These are phyloP conservation scores for Argentina silus DNA, from an alignment of 2,797 vertebrate genomes.

Conservation along the genomic window DNA sequence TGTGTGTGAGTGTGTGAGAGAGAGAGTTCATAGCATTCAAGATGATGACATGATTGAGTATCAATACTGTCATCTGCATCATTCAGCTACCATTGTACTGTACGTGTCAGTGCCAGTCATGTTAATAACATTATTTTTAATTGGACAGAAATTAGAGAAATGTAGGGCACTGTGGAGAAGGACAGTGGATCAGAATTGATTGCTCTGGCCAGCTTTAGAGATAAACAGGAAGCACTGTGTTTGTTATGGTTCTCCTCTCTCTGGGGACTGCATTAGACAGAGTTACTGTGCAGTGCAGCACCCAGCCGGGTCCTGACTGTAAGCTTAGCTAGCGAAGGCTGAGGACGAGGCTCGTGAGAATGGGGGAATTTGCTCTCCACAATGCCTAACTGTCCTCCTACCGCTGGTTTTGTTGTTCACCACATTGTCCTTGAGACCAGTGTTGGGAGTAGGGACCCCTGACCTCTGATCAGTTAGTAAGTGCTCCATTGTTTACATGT, in stretches of 20 bases:
- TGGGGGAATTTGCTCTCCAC: not conserved
- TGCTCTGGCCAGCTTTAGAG: constrained; percentile 51
- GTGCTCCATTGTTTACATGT: too few species aligned
- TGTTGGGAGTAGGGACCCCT: too few species aligned
- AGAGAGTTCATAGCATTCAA: not conserved
- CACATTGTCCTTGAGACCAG: too few species aligned
- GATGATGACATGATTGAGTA: not conserved
- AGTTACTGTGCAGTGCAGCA: constrained; percentile 40
- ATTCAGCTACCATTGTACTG: not conserved
- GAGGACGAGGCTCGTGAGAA: constrained; percentile 15
- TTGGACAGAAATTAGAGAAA: not conserved
- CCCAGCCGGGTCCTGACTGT: constrained; percentile 31
- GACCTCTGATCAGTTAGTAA: too few species aligned
- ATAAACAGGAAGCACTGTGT: constrained; percentile 74
- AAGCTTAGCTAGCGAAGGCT: constrained; percentile 25
- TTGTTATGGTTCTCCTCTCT: constrained; percentile 63
- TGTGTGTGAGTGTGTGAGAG: not conserved
- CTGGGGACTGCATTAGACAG: constrained; percentile 42
- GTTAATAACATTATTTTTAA: not conserved
- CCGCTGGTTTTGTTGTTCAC: too few species aligned
- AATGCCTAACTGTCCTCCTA: too few species aligned
- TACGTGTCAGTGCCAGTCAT: not conserved
- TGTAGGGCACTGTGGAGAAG: constrained; percentile 24
- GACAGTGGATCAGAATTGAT: constrained; percentile 46
- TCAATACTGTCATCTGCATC: not conserved